These are phyloP conservation scores for Sphenodon punctatus DNA, from an alignment of 2,797 vertebrate genomes.

Conservation along the genomic window DNA sequence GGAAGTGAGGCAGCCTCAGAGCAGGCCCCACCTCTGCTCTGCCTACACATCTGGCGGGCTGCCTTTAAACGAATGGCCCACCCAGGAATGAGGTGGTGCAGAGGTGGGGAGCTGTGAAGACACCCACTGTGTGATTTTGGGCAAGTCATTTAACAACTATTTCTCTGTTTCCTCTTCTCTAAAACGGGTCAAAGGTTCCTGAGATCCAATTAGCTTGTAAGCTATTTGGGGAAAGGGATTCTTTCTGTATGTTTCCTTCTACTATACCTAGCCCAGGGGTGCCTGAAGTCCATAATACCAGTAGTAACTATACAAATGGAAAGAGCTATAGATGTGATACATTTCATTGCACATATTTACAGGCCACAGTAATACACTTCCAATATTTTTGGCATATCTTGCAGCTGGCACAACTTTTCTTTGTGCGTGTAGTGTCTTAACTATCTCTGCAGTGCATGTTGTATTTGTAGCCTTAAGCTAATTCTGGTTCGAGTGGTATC, in stretches of 20 bases:
- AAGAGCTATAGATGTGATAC: conserved; percentile 22
- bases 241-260: neutral
- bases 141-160: neutral
- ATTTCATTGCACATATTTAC: neutral
- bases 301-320: neutral
- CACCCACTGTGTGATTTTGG: too few species aligned
- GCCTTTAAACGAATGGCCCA: too few species aligned
- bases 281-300: neutral
- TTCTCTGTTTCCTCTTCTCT: conserved; percentile 29
- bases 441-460: conserved; percentile 24
- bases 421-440: conserved; percentile 47
- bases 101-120: too few species aligned
- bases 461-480: conserved; percentile 18
- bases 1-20: too few species aligned
- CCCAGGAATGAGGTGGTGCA: too few species aligned
- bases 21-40: too few species aligned
- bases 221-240: conserved; percentile 5
- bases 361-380: neutral
- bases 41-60: too few species aligned
- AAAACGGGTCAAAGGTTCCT: neutral
- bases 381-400: conserved; percentile 23
- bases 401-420: conserved; percentile 17
- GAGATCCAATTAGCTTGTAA: neutral
- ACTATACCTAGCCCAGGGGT: neutral
- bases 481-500: conserved; percentile 13